Conservation (phyloP, 2,797 vertebrate genomes). For the Platyrinchus mystaceus region DNA sequence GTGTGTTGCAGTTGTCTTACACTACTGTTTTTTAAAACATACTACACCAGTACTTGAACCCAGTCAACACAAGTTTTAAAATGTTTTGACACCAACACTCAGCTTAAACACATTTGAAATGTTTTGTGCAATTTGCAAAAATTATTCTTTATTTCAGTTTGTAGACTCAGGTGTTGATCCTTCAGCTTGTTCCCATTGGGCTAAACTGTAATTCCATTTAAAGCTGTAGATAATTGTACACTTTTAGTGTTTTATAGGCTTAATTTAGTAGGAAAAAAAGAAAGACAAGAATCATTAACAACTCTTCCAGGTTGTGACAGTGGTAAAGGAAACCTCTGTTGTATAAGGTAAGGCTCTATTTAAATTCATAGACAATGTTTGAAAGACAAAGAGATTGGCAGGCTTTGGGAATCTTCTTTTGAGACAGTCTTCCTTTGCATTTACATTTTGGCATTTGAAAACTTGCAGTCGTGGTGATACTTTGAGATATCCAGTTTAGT, state of each 20-base stretch:
- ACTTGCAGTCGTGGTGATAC: background rate
- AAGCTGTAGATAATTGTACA: background rate
- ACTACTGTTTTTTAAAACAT: background rate
- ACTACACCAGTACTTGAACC: background rate
- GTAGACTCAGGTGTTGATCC: background rate
- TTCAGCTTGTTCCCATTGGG: background rate
- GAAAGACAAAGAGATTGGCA: background rate
- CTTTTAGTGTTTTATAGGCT: background rate
- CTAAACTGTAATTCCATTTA: background rate
- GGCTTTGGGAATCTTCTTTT: background rate
- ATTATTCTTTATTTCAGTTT: background rate
- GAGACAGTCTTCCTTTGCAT: background rate
- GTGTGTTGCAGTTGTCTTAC: background rate
- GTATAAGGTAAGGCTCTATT: background rate
- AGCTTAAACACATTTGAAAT: background rate
- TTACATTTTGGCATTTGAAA: background rate
- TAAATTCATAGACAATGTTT: background rate
- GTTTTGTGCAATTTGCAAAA: background rate
- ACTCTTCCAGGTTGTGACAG: background rate
- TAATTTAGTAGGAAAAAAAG: background rate
- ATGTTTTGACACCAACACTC: background rate
- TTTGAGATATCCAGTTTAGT: background rate
- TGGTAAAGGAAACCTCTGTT: background rate
- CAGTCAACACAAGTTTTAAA: background rate
- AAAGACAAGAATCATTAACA: background rate